Evolutionary conservation across 2,888 invertebrate genomes (phyloP), one percentile per base, ranked within the genome.

Genomic region (Rhodophaea formosa): DNA sequence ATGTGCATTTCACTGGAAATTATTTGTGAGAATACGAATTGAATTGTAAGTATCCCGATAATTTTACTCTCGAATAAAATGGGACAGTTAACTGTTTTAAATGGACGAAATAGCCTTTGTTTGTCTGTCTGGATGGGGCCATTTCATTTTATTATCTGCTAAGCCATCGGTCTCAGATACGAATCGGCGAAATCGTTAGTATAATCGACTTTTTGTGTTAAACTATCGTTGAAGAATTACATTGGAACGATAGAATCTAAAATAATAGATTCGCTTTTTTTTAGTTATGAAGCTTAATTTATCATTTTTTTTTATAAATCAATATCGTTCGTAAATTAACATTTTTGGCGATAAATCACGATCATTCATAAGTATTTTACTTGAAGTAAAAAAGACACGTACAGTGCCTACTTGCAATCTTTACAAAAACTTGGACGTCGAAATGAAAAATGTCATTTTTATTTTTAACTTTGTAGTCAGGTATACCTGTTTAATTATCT

Each of bases 131-230:
- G 58, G 53, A 56, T 57, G 59, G 57, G 56, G 55, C 53, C 46
- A 58, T 68, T 68, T 68, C 66, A 57, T 63, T 67, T 61, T 59
- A 58, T 63, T 63, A 71, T 68, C 65, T 65, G 53, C 53, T 53
- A 62, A 63, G 60, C 63, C 66, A 67, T 67, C 64, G 63, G 64
- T 69, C 67, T 64, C 35, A 59, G 66, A 68, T 67, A 70, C 52
- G 44, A 56, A 68, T 70, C 68, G 60, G 59, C 17, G 16, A 39
- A 12, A 70, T 72, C 59, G 66, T 68, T 67, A 61, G 56, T 71
- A 63, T 66, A 75, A 77, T 77, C 66, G 70, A 71, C 62, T 70
- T 74, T 75, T 77, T 75, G 68, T 70, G 70, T 68, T 59, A 64
- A 69, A 70, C 75, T 68, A 77, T 82, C 82, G 79, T 83, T 80